Evolutionary conservation across 1,140 invertebrate genomes (phyloP).

Genomic region (Laupala kohalensis): DNA sequence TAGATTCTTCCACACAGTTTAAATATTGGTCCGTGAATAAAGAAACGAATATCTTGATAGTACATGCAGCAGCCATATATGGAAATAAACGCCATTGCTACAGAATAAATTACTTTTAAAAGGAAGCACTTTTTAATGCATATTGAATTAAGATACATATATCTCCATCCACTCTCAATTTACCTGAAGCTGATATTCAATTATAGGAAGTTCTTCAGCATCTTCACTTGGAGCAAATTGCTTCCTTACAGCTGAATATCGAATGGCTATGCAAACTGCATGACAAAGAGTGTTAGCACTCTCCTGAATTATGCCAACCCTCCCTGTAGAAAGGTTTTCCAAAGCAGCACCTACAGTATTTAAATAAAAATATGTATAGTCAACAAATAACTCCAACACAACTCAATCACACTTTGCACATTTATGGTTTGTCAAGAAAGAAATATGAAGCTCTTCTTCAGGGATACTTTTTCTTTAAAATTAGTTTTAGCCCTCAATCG

Average conservation of each 20-base stretch:
- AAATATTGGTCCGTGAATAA: conserved; percentile 38
- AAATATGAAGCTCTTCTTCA: too few relatives aligned
- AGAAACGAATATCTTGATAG: conserved; percentile 55
- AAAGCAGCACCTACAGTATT: conserved; percentile 48
- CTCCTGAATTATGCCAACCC: conserved; percentile 60
- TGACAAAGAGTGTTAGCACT: conserved; percentile 51
- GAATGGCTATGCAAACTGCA: conserved; percentile 69
- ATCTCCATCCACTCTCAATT: conserved; percentile 23
- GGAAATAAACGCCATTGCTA: conserved; percentile 88
- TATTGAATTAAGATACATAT: background rate
- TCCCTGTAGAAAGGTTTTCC: conserved; percentile 67
- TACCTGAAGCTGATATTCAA: conserved; percentile 83
- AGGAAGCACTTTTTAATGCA: background rate
- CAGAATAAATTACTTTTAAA: conserved; percentile 19
- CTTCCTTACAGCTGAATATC: conserved; percentile 77
- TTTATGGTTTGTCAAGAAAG: too few relatives aligned
- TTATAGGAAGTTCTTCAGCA: conserved; percentile 60
- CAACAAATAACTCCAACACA: too few relatives aligned
- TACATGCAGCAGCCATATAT: conserved; percentile 68
- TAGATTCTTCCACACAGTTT: conserved; percentile 39
- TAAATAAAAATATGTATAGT: too few relatives aligned
- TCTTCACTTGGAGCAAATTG: conserved; percentile 67
- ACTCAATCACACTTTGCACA: too few relatives aligned
- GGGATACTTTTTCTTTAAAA: too few relatives aligned
- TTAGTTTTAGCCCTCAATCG: too few relatives aligned